Evolutionary conservation across 2,888 invertebrate species (phyloP).

Genomic region (Drosophila prolongata): DNA sequence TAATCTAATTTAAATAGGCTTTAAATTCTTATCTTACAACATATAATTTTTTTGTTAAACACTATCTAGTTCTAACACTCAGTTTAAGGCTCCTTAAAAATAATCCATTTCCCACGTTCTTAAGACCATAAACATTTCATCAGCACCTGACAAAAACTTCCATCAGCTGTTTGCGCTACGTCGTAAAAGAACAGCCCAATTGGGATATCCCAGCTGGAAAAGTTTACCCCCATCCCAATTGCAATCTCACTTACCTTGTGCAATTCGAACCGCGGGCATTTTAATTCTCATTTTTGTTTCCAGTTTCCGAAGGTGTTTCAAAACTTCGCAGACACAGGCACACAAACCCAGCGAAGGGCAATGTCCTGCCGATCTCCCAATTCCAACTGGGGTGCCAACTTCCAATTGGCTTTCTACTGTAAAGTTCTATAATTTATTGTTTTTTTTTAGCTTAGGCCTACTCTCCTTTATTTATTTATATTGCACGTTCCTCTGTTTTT

Average conservation of each 20-base stretch:
- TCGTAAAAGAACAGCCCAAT: slow-evolving; percentile 8
- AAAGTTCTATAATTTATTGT: slow-evolving; percentile 16
- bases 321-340: slow-evolving; percentile 57
- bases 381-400: slow-evolving; percentile 6
- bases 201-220: slow-evolving; percentile 5
- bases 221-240: not conserved
- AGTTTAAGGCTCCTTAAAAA: not conserved
- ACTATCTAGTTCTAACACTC: not conserved
- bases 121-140: not conserved
- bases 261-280: slow-evolving; percentile 98
- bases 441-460: not conserved
- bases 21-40: too few relatives aligned
- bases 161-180: slow-evolving; percentile 9
- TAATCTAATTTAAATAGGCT: too few relatives aligned
- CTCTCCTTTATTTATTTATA: slow-evolving; percentile 12
- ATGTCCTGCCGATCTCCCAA: slow-evolving; percentile 53
- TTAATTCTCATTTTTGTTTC: slow-evolving; percentile 95
- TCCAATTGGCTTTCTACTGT: slow-evolving; percentile 13
- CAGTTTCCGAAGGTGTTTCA: slow-evolving; percentile 71
- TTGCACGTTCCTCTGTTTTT: slow-evolving; percentile 24
- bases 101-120: slow-evolving; percentile 2
- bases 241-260: slow-evolving; percentile 91
- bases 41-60: too few relatives aligned
- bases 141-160: slow-evolving; percentile 6
- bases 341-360: slow-evolving; percentile 63